These are phyloP conservation scores for Sinodicranocentrus sp. DNA, from an alignment of 2,888 invertebrate genomes.

Conservation along the genomic window DNA sequence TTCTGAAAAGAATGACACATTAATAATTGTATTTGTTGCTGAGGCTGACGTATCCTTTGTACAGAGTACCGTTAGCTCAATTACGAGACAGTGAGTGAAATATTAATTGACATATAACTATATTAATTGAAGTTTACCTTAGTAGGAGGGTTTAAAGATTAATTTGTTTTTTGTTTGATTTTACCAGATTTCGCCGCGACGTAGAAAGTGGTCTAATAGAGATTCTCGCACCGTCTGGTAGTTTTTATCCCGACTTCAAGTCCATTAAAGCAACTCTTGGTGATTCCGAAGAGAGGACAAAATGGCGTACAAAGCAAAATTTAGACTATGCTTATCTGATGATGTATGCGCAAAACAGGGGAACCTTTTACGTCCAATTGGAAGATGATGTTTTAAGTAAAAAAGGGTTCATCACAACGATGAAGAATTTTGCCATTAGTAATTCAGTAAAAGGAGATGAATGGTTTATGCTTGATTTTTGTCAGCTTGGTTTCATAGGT, in stretches of 20 bases:
- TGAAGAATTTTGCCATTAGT: conserved; percentile 90
- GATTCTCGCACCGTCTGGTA: conserved; percentile 89
- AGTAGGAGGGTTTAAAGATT: no score
- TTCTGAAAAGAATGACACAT: conserved; percentile 86
- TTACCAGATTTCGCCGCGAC: conserved; percentile 87
- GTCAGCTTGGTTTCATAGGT: conserved; percentile 96
- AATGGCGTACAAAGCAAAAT: conserved; percentile 97
- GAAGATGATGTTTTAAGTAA: conserved; percentile 97
- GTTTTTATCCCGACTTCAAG: conserved; percentile 93
- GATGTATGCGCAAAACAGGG: conserved; percentile 94
- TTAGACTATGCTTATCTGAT: conserved; percentile 95
- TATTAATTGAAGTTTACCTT: no score
- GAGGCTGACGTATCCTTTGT: conserved; percentile 80
- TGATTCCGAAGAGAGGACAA: conserved; percentile 89
- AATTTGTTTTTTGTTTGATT: no score
- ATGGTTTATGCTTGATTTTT: conserved; percentile 97
- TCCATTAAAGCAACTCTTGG: conserved; percentile 88
- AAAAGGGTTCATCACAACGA: conserved; percentile 88
- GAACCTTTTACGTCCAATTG: conserved; percentile 93
- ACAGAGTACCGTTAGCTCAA: conserved; percentile 74
- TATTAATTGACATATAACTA: background rate
- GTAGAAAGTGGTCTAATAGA: conserved; percentile 91
- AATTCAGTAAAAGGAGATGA: conserved; percentile 86
- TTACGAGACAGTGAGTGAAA: conserved; percentile 74
- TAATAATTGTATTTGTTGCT: conserved; percentile 92